phyloP scores from a whole-genome alignment of 2,888 invertebrate genomes.

The Willowsia nigromaculata region DNA sequence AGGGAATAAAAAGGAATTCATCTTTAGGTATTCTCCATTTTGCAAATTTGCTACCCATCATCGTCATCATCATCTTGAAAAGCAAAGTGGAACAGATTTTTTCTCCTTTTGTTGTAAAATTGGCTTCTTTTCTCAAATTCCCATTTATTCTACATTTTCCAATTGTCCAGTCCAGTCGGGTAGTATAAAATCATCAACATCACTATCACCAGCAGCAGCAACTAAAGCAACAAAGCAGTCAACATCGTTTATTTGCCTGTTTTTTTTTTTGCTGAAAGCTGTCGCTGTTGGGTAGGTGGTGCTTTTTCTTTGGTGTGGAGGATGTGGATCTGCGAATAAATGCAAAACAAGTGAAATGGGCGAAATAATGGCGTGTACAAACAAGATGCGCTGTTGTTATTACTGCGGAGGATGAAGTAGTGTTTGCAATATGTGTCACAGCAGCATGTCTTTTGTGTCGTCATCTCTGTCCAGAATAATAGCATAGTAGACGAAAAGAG shows the following conservation, averaged over 20 bases:
- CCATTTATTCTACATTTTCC: constrained; percentile 11
- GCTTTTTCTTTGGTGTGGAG: not conserved
- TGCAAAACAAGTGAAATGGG: constrained; percentile 50
- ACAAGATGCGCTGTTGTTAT: constrained; percentile 50
- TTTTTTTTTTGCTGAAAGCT: not conserved
- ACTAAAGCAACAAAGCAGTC: not conserved
- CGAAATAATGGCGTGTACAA: constrained; percentile 55
- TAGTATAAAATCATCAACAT: constrained; percentile 16
- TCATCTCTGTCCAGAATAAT: constrained; percentile 50
- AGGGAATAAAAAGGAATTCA: constrained; percentile 30
- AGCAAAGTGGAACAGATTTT: constrained; percentile 60
- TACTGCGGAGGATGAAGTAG: constrained; percentile 51
- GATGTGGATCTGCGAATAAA: constrained; percentile 31
- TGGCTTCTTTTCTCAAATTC: constrained; percentile 47
- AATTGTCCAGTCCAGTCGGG: constrained; percentile 24
- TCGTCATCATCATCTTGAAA: constrained; percentile 11
- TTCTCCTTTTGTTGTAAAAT: constrained; percentile 53
- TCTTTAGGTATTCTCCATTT: constrained; percentile 33
- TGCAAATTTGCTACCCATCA: constrained; percentile 46
- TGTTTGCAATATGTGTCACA: constrained; percentile 62
- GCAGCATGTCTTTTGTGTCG: constrained; percentile 53
- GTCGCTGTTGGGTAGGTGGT: not conserved
- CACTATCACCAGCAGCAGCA: not conserved
- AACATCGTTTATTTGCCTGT: constrained; percentile 6
- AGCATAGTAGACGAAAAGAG: not conserved